phyloP scores from a whole-genome alignment of 2,797 vertebrate genomes.

The Gymnoscopelus braueri region DNA sequence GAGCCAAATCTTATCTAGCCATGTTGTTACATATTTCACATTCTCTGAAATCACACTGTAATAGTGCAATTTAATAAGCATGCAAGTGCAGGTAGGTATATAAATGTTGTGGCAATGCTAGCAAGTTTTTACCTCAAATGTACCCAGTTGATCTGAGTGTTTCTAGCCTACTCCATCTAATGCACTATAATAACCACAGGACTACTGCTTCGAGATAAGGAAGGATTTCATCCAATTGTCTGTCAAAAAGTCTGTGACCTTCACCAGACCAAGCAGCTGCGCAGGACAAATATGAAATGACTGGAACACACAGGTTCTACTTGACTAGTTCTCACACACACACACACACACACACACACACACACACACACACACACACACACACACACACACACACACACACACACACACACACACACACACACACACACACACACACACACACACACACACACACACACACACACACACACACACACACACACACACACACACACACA shows the following conservation, averaged over 20 bases:
- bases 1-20: background rate
- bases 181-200: slow-evolving; percentile 10
- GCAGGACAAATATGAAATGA: slow-evolving; percentile 23
- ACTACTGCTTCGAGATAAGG: slow-evolving; percentile 25
- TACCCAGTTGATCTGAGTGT: slow-evolving; percentile 8
- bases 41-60: slow-evolving; percentile 9
- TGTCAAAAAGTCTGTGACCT: slow-evolving; percentile 27
- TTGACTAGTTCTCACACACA: background rate
- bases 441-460: too few species aligned
- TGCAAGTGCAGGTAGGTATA: slow-evolving; percentile 28
- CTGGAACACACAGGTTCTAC: slow-evolving; percentile 31
- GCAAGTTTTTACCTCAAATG: slow-evolving; percentile 13
- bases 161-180: background rate
- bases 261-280: slow-evolving; percentile 51
- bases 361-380: too few species aligned
- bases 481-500: too few species aligned
- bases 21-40: too few species aligned
- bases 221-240: slow-evolving; percentile 1
- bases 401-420: too few species aligned
- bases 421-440: too few species aligned
- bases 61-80: background rate
- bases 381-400: too few species aligned
- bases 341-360: too few species aligned
- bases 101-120: slow-evolving; percentile 1
- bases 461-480: too few species aligned